A percentile compares a stretch with the other conserved stretches of the same genome.
phyloP scores from a whole-genome alignment of 2,888 invertebrate genomes.

The Ennomos erosarius region DNA sequence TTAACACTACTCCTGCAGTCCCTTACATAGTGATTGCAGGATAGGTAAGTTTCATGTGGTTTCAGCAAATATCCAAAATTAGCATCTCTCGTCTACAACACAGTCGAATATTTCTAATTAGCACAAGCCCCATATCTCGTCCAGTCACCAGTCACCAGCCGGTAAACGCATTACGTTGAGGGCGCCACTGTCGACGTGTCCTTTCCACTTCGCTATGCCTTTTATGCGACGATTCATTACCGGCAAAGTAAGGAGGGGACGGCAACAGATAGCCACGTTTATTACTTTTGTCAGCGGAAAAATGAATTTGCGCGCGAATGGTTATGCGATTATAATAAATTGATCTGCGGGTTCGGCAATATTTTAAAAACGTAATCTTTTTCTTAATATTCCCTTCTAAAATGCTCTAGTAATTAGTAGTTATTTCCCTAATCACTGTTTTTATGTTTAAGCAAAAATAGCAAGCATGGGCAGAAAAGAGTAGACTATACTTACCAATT shows the following conservation, averaged over 20 bases:
- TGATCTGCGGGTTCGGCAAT: background rate
- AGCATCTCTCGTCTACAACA: background rate
- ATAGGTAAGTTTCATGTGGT: too few species aligned
- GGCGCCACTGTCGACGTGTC: conserved; percentile 56
- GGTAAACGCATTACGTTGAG: conserved; percentile 65
- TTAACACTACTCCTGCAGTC: too few species aligned
- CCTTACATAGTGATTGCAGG: too few species aligned
- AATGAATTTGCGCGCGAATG: conserved; percentile 77
- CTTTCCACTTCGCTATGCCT: conserved; percentile 84
- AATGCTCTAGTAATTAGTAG: too few species aligned
- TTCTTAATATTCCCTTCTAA: too few species aligned
- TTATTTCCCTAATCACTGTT: too few species aligned
- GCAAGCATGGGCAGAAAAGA: too few species aligned
- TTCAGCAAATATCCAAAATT: too few species aligned
- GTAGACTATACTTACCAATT: too few species aligned
- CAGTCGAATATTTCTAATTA: conserved; percentile 7
- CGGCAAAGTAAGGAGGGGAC: conserved; percentile 68
- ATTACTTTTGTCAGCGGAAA: conserved; percentile 85
- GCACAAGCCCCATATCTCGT: conserved; percentile 49
- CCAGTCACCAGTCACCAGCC: conserved; percentile 62
- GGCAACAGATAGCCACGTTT: conserved; percentile 81
- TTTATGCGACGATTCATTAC: conserved; percentile 84
- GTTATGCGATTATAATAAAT: conserved; percentile 49
- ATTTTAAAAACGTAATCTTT: too few species aligned
- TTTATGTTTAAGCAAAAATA: too few species aligned